Evolutionary conservation across 2,888 invertebrate species (phyloP).

Genomic region (Pyrocoelia pectoralis): DNA sequence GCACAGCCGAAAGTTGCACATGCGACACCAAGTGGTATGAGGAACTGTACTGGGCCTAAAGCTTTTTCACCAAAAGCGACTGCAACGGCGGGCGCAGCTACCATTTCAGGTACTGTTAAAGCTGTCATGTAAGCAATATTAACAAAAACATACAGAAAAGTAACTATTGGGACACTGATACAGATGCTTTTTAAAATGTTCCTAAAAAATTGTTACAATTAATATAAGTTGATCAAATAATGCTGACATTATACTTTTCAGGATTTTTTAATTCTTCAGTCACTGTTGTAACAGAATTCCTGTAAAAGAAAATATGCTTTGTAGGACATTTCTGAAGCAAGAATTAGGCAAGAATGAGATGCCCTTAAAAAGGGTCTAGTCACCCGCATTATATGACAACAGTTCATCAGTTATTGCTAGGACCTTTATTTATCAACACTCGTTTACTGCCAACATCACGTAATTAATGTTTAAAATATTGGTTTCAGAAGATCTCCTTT

Average conservation of each 20-base stretch:
- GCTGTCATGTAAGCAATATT: conserved; percentile 89
- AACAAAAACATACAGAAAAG: conserved; percentile 81
- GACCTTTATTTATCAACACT: no score
- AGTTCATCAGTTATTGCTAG: no score
- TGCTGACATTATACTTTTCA: conserved; percentile 63
- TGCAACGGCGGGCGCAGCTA: conserved; percentile 79
- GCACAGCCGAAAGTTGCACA: conserved; percentile 82
- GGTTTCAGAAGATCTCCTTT: no score
- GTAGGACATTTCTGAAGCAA: no score
- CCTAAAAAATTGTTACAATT: conserved; percentile 63
- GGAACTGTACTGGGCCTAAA: conserved; percentile 70
- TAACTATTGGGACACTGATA: conserved; percentile 84
- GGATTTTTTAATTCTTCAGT: conserved; percentile 80
- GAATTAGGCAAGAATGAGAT: no score
- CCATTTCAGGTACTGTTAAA: conserved; percentile 75
- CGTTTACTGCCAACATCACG: no score
- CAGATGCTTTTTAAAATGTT: conserved; percentile 83
- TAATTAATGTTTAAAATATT: no score
- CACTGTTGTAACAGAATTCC: conserved; percentile 76
- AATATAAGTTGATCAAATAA: no score
- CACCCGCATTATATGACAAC: no score
- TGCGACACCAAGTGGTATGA: conserved; percentile 80
- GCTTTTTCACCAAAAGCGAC: conserved; percentile 75
- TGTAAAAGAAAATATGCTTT: conserved; percentile 38
- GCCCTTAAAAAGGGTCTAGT: no score